These are phyloP conservation scores for Drosophila subpulchrella DNA, from an alignment of 1,140 invertebrate genomes.

Conservation along the genomic window DNA sequence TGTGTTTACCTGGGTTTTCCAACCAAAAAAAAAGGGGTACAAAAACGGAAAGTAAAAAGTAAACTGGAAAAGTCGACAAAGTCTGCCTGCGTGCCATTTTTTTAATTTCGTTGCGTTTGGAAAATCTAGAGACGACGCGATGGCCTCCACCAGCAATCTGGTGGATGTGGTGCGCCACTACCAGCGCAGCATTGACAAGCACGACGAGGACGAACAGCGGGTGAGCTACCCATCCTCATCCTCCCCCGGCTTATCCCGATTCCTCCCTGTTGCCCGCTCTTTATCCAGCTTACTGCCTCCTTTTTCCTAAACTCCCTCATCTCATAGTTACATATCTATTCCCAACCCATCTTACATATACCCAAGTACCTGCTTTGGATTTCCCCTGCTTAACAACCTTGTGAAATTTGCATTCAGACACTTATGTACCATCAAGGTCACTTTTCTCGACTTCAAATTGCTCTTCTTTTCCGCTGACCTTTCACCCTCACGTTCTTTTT, in stretches of 20 bases:
- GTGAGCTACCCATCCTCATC: slow-evolving; percentile 84
- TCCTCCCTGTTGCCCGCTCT: neutral
- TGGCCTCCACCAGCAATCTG: slow-evolving; percentile 73
- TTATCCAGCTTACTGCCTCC: neutral
- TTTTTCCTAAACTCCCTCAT: neutral
- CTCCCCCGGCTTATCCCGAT: neutral
- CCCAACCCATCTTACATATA: neutral
- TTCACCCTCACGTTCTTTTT: slow-evolving; percentile 12
- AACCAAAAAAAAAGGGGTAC: neutral
- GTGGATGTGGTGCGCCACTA: slow-evolving; percentile 86
- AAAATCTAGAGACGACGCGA: slow-evolving; percentile 19
- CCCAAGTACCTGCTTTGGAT: neutral
- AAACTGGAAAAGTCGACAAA: slow-evolving; percentile 31
- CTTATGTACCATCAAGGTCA: slow-evolving; percentile 10
- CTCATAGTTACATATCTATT: neutral
- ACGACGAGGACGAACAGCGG: slow-evolving; percentile 86
- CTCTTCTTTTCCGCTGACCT: slow-evolving; percentile 18
- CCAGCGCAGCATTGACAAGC: slow-evolving; percentile 88
- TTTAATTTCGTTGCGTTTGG: slow-evolving; percentile 11
- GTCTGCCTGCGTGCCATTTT: slow-evolving; percentile 71
- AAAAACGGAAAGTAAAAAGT: slow-evolving; percentile 4
- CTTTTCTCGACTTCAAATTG: slow-evolving; percentile 5
- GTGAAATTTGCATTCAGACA: slow-evolving; percentile 5
- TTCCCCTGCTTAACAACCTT: slow-evolving; percentile 11
- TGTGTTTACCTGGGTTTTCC: slow-evolving; percentile 12